Base-by-base conservation (phyloP, 1,140 invertebrate species). In the Philopotamus ludificatus region DNA sequence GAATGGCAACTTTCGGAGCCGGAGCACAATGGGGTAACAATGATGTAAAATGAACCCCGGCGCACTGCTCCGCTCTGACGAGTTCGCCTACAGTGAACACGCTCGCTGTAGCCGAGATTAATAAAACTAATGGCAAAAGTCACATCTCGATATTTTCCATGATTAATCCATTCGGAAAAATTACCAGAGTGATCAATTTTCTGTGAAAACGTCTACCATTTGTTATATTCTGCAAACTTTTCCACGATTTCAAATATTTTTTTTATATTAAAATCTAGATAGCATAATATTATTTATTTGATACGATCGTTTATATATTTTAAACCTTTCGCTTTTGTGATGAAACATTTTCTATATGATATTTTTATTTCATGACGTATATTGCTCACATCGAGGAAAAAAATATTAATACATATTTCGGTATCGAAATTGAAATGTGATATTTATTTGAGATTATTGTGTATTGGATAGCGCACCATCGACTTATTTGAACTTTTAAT, bases 21-120 rank as follows among this genome's bases (percentile, higher is more conserved):
- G 55, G 45, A 42, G 18, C 25, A 66, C 65, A 66, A 66, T 66
- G 58, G 65, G 34, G 65, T 54, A 49, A 67, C 65, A 67, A 67
- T 67, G 50, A 63, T 63, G 59, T 55, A 57, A 64, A 68, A 68
- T 64, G 61, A 68, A 68, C 54, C 58, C 51, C n/a, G 26, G 22
- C 23, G 23, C 51, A 23, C 22, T 54, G 49, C 1, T 25, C 18
- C 18, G 34, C 7, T 28, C 18, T 54, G 51, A n/a, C 10, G 23
- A 54, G 10, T 54, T 25, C 23, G 49, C 15, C 8, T 23, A 15
- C 18, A n/a, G n/a, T n/a, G n/a, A n/a, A n/a, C n/a, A n/a, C n/a
- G n/a, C n/a, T n/a, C n/a, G n/a, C n/a, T n/a, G n/a, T n/a, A n/a
- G n/a, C n/a, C n/a, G n/a, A n/a, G n/a, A n/a, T n/a, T n/a, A n/a